Conservation (phyloP, 1,140 invertebrate species). For the Neomicropteryx cornuta region DNA sequence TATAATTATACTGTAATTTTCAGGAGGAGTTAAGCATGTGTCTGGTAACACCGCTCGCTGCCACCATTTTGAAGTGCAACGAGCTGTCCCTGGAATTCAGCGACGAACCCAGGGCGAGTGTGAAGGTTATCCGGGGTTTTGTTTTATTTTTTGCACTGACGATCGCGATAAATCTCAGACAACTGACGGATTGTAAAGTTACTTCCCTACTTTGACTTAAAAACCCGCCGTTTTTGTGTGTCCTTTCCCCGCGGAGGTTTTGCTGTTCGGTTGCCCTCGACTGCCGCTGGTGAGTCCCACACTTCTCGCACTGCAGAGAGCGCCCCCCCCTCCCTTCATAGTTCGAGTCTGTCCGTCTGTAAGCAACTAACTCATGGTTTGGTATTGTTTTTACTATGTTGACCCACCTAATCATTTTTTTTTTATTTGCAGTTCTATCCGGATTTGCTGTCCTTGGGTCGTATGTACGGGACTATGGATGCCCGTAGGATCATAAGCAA, state of each 20-base stretch:
- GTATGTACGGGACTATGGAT: conserved; percentile 31
- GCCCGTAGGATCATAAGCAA: conserved; percentile 24
- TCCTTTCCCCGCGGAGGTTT: no score
- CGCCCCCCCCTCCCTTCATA: no score
- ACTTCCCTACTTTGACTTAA: no score
- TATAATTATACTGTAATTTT: conserved; percentile 6
- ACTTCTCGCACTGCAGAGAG: no score
- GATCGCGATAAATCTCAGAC: not conserved
- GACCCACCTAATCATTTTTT: conserved; percentile 1
- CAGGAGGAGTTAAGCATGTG: conserved; percentile 31
- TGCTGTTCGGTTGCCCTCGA: no score
- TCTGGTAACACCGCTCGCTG: conserved; percentile 48
- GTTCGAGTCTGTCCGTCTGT: no score
- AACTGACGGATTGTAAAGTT: no score
- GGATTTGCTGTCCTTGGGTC: conserved; percentile 45
- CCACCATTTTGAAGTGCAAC: conserved; percentile 52
- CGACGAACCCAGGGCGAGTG: conserved; percentile 39
- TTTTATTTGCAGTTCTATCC: conserved; percentile 48
- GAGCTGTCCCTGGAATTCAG: conserved; percentile 58
- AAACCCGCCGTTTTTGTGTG: no score
- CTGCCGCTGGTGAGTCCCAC: no score
- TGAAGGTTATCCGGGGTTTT: conserved; percentile 28
- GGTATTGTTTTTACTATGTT: no score
- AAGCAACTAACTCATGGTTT: no score
- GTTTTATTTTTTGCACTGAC: conserved; percentile 5